Base-by-base conservation (phyloP, 2,797 vertebrate species). In the Anolis apletophallus region DNA sequence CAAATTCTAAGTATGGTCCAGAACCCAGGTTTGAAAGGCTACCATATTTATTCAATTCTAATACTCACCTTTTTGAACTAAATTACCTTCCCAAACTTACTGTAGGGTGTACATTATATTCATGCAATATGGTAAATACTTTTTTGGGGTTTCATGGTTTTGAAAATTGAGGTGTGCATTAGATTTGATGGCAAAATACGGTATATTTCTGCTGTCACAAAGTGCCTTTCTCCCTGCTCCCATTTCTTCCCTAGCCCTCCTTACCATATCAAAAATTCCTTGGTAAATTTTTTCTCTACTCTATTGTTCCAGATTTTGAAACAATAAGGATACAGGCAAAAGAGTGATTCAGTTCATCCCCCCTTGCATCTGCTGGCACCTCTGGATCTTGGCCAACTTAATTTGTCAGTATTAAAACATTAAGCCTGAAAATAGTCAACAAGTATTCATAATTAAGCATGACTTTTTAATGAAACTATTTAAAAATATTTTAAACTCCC, bases 401-500 rank as follows among this genome's bases (percentile, higher is more conserved):
- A 80, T 91, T 73, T 88, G 46, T 80, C 32, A 71, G 0, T 73
- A 9, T 75, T 81, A 84, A 88, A 90, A 89, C 81, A 76, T 81
- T 90, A n/a, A 73, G 6, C 17, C 46, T 34, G 80, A 85, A 80
- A 1, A 77, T 46, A 71, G 54, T 87, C 74, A 92, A 84, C 1
- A 91, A 90, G 85, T 85, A 84, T 75, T 91, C 84, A 83, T 52
- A 87, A 55, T 68, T 89, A 91, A 61, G 88, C 87, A 87, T 80
- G 84, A 81, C 64, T 67, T 88, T 87, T 91, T 87, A 46, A 80
- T 89, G 12, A 77, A 91, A 74, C 5, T 86, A 72, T 40, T 91
- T 67, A 29, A 80, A 94, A 88, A 69, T 80, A 0, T 32, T 14
- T 93, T 92, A 88, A 86, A 79, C 13, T 46, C 57, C 75, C 74